These are phyloP conservation scores for Lydus trimaculatus DNA, from an alignment of 2,888 invertebrate species.

Conservation along the genomic window DNA sequence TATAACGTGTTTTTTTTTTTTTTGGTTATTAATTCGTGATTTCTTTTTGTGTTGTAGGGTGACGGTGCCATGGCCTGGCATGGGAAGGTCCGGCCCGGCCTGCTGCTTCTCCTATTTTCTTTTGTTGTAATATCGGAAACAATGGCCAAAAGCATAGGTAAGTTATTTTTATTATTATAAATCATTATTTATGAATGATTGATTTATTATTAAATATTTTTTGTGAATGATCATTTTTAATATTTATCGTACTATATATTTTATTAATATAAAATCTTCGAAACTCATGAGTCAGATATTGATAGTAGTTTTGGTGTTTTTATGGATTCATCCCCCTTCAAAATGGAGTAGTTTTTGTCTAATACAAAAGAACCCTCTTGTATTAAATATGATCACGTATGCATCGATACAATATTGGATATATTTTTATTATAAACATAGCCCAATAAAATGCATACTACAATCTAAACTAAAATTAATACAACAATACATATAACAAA, in stretches of 20 bases:
- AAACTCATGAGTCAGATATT: slow-evolving; percentile 5
- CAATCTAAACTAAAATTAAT: neutral
- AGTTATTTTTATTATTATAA: slow-evolving; percentile 35
- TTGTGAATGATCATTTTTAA: neutral
- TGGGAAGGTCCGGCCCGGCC: slow-evolving; percentile 60
- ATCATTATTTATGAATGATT: neutral
- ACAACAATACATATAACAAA: slow-evolving; percentile 11
- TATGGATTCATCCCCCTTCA: neutral
- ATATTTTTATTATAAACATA: slow-evolving; percentile 36
- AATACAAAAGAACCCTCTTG: slow-evolving; percentile 6
- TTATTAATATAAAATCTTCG: neutral
- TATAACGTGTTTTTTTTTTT: neutral
- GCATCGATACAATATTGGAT: slow-evolving; percentile 40
- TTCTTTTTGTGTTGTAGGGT: slow-evolving; percentile 57
- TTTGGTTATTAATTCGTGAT: too few species aligned
- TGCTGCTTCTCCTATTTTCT: slow-evolving; percentile 57
- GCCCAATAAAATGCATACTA: slow-evolving; percentile 42
- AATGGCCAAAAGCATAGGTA: slow-evolving; percentile 56
- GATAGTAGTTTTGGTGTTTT: slow-evolving; percentile 3
- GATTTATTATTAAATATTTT: neutral
- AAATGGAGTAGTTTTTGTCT: slow-evolving; percentile 1
- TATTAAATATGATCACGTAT: slow-evolving; percentile 25
- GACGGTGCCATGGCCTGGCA: slow-evolving; percentile 61
- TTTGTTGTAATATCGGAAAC: slow-evolving; percentile 56
- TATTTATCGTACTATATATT: neutral